Evolutionary conservation across 1,140 invertebrate genomes (phyloP).

Genomic region (Calephelis nemesis): DNA sequence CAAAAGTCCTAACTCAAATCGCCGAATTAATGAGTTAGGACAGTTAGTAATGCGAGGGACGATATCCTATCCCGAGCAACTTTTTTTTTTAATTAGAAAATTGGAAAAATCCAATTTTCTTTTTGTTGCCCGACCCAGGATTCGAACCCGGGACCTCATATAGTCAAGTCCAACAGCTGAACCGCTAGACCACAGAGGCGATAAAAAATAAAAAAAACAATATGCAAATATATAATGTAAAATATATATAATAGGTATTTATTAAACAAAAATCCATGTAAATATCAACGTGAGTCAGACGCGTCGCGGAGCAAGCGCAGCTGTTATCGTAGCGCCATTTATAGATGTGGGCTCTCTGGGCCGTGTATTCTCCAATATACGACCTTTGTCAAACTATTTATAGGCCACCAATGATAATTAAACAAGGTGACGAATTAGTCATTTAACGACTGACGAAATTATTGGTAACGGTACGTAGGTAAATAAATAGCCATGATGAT

Average conservation of each 20-base stretch:
- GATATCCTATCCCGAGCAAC: too few species aligned
- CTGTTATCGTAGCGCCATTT: conserved; percentile 50
- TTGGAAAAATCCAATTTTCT: too few species aligned
- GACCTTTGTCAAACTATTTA: conserved; percentile 30
- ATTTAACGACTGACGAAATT: not conserved
- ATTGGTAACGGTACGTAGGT: not conserved
- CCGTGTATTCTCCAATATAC: not conserved
- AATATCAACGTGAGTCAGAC: conserved; percentile 40
- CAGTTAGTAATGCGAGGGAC: too few species aligned
- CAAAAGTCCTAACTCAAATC: too few species aligned
- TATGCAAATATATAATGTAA: not conserved
- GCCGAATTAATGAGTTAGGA: too few species aligned
- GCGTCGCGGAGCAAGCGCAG: conserved; percentile 33
- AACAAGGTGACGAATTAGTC: not conserved
- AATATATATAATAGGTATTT: too few species aligned
- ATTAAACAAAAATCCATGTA: conserved; percentile 30
- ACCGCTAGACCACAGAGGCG: too few species aligned
- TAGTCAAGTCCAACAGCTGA: too few species aligned
- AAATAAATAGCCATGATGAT: not conserved
- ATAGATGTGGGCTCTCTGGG: conserved; percentile 38
- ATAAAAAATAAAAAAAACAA: too few species aligned
- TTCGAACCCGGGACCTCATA: too few species aligned
- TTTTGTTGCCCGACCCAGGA: too few species aligned
- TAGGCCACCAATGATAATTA: conserved; percentile 28
- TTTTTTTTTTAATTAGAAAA: too few species aligned